phyloP scores from a whole-genome alignment of 2,888 invertebrate genomes.

The Athalia rosae region DNA sequence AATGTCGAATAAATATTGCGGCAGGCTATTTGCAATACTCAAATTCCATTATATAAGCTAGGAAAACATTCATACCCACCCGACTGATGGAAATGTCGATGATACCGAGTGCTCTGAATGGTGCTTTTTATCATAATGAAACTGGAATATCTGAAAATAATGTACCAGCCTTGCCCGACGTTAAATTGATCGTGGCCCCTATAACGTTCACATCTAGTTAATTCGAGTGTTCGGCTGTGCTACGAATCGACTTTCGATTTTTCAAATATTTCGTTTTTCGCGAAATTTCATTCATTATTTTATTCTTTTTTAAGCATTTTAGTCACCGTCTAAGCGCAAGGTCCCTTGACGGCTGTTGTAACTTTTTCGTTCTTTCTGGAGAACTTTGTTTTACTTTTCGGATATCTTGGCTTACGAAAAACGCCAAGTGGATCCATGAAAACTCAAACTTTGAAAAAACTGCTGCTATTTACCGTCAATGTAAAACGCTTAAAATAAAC shows the following conservation, averaged over 20 bases:
- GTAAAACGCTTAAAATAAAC: conserved; percentile 18
- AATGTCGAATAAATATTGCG: background rate
- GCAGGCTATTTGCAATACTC: background rate
- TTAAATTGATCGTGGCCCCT: background rate
- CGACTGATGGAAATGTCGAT: background rate
- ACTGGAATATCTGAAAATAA: conserved; percentile 18
- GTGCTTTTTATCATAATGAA: background rate
- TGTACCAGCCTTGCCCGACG: background rate
- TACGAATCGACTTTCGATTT: too few relatives aligned
- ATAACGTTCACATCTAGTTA: too few relatives aligned
- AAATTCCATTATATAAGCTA: conserved; percentile 13
- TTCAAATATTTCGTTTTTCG: too few relatives aligned
- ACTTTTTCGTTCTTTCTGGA: conserved; percentile 26
- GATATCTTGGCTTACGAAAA: too few relatives aligned
- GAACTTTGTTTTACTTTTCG: background rate
- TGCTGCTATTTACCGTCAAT: background rate
- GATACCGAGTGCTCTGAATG: conserved; percentile 13
- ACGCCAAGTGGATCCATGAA: too few relatives aligned
- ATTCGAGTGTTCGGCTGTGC: too few relatives aligned
- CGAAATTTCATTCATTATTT: too few relatives aligned
- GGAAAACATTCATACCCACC: background rate
- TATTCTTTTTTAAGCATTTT: background rate
- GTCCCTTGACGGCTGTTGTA: background rate
- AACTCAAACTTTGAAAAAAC: too few relatives aligned
- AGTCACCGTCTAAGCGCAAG: conserved; percentile 1